Conservation (phyloP, 2,888 invertebrate genomes). For the Neoscelio sp. region DNA sequence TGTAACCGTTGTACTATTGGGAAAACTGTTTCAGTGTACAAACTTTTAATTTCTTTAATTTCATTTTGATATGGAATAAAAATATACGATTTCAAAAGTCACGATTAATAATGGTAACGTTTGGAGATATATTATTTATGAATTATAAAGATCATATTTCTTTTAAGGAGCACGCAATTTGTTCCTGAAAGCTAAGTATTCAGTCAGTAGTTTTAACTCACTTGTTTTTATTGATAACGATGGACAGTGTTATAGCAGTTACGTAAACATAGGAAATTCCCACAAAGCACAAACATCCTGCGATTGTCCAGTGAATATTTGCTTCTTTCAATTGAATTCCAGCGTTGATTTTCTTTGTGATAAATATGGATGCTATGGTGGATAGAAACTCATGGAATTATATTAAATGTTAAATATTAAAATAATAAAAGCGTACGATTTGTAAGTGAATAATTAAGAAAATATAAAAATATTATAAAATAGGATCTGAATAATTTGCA, state of each 20-base stretch:
- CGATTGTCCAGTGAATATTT: not conserved
- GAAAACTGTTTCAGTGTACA: too few relatives aligned
- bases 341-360: not conserved
- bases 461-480: too few relatives aligned
- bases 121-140: not conserved
- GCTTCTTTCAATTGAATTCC: not conserved
- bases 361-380: too few relatives aligned
- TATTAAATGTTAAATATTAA: too few relatives aligned
- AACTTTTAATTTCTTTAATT: too few relatives aligned
- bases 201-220: constrained; percentile 13
- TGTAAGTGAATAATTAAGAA: too few relatives aligned
- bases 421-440: too few relatives aligned
- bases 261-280: constrained; percentile 21
- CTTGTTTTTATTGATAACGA: constrained; percentile 36
- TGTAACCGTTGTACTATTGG: too few relatives aligned
- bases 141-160: not conserved
- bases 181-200: constrained; percentile 21
- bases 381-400: too few relatives aligned
- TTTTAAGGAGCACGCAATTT: not conserved
- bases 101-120: not conserved
- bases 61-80: too few relatives aligned
- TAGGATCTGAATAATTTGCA: too few relatives aligned
- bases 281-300: constrained; percentile 19
- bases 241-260: constrained; percentile 20
- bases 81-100: too few relatives aligned